Base-by-base conservation (phyloP, 2,888 invertebrate genomes). In the Cheilosia urbana region DNA sequence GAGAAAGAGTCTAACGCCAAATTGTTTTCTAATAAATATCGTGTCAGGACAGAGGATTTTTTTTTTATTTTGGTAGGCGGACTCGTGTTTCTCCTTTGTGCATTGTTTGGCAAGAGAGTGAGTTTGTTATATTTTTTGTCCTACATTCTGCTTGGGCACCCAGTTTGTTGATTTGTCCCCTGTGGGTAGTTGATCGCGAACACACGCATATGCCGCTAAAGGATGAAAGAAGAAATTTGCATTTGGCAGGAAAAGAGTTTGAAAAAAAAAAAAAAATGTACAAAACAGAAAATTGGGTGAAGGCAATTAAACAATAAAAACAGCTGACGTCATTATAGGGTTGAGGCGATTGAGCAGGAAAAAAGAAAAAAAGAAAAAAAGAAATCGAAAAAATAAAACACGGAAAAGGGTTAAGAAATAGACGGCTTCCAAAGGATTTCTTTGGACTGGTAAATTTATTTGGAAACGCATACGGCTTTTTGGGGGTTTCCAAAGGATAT, bases 251-350 rank as follows among this genome's bases (percentile, higher is more conserved):
- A 19, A 4, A 62, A 63, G 17, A 53, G 30, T 55, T 30, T 19
- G 57, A 42, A 40, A 53, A 63, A 37, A 42, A 40, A 53, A 63
- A 37, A 66, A 58, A 40, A 40, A 37, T 40, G 49, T 24, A 71
- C 19, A 57, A 15, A 62, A 66, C 47, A 68, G 40, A 66, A 77
- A 85, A 85, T 81, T 85, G 76, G 85, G 85, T 81, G 76, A 85
- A 81, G 85, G 71, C 81, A 76, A 81, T 85, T 81, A 85, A 85
- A 63, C 81, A 81, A 85, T 81, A 72, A 85, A 85, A 85, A 85
- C 81, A 81, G 85, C 85, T 85, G 85, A 85, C 85, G 85, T 85
- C 85, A 85, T 76, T 76, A 69, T 68, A 77, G 76, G 81, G 85
- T 72, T 72, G 68, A 73, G 78, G 83, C 73, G 68, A 69, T 83